A percentile compares a stretch with the other conserved stretches of the same genome.
These are phyloP conservation scores for Zaprionus tsacasi DNA, from an alignment of 1,140 invertebrate species.

Conservation along the genomic window DNA sequence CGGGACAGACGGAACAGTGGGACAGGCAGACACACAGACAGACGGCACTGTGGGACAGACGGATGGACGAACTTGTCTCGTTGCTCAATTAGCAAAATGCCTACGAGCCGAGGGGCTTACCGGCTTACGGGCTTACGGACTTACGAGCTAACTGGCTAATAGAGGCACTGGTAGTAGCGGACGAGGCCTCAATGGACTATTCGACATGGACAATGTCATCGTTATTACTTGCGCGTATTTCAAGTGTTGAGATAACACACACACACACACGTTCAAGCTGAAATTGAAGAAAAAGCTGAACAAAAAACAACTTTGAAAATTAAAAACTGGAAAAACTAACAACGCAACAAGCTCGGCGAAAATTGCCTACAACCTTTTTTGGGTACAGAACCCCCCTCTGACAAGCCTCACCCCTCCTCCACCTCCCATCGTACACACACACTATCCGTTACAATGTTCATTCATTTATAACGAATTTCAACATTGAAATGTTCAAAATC, in stretches of 20 bases:
- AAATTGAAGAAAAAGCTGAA: constrained; percentile 6
- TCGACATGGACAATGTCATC: constrained; percentile 54
- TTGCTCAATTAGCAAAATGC: constrained; percentile 76
- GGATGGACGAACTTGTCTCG: constrained; percentile 62
- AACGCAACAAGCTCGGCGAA: constrained; percentile 36
- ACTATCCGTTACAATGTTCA: constrained; percentile 69
- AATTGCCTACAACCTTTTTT: constrained; percentile 56
- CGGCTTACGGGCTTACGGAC: neutral
- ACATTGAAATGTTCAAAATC: constrained; percentile 72
- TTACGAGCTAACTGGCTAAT: constrained; percentile 36
- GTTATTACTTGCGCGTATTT: constrained; percentile 53
- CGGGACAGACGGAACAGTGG: constrained; percentile 4
- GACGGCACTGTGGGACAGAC: neutral
- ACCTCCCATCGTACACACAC: constrained; percentile 3
- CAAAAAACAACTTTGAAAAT: constrained; percentile 11
- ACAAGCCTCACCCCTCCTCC: neutral
- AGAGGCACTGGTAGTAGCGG: neutral
- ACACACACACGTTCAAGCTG: constrained; percentile 7
- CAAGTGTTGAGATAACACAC: constrained; percentile 45
- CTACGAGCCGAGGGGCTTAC: constrained; percentile 46
- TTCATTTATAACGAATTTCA: constrained; percentile 80
- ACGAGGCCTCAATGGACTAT: constrained; percentile 40
- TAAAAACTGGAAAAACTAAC: constrained; percentile 56
- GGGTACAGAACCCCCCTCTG: neutral
- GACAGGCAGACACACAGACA: constrained; percentile 2